Evolutionary conservation across 2,888 invertebrate species (phyloP).

Genomic region (Eristalinus aeneus): DNA sequence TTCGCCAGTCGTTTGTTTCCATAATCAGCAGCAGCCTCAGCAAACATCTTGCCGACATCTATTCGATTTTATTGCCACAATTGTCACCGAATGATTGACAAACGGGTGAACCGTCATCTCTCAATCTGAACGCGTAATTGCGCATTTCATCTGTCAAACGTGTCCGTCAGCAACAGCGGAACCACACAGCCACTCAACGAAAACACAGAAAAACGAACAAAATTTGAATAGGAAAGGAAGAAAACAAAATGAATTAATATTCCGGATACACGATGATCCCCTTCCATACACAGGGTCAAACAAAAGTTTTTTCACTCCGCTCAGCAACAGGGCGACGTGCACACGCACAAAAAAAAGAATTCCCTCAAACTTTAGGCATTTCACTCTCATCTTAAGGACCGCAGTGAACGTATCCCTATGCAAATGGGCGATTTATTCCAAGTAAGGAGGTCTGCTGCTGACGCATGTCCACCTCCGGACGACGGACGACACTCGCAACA

Average conservation of each 20-base stretch:
- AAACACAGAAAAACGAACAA: not conserved
- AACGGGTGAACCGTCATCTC: conserved; percentile 17
- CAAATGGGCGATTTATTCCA: conserved; percentile 37
- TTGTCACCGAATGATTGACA: not conserved
- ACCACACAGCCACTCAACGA: not conserved
- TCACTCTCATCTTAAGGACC: not conserved
- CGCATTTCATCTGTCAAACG: conserved; percentile 44
- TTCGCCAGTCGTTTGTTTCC: not conserved
- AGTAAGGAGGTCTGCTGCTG: conserved; percentile 27
- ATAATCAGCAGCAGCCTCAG: not conserved
- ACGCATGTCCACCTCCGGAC: conserved; percentile 32
- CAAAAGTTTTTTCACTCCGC: not conserved
- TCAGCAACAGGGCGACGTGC: not conserved
- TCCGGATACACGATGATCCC: conserved; percentile 63
- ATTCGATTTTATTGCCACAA: not conserved
- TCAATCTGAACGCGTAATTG: conserved; percentile 17
- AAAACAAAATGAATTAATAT: conserved; percentile 55
- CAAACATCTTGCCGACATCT: not conserved
- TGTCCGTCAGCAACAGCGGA: conserved; percentile 9
- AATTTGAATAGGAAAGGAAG: conserved; percentile 32
- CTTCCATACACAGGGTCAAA: not conserved
- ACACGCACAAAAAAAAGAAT: not conserved
- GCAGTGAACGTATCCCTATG: not conserved
- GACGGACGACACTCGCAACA: conserved; percentile 42
- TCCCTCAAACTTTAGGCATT: not conserved